Percentiles rank a stretch among this genome's conserved stretches.
Evolutionary conservation across 2,888 invertebrate species (phyloP).

Genomic region (Machimus atricapillus): DNA sequence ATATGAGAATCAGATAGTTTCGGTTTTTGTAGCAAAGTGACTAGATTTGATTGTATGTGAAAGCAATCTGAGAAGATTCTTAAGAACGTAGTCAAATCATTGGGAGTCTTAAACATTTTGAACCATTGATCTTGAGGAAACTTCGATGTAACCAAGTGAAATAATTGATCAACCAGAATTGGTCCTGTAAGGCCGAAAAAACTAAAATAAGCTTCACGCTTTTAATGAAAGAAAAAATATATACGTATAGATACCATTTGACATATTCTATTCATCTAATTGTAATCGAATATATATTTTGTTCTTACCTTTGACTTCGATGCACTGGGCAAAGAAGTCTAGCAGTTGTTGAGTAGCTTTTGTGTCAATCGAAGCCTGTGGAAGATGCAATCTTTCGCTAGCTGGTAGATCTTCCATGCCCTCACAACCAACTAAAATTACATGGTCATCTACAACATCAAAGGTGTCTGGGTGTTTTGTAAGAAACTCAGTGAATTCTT

Average conservation of each 20-base stretch:
- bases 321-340: slow-evolving; percentile 82
- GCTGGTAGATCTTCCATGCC: slow-evolving; percentile 72
- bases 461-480: slow-evolving; percentile 84
- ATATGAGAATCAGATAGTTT: slow-evolving; percentile 69
- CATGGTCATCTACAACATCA: slow-evolving; percentile 84
- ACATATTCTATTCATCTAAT: background rate
- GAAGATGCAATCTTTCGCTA: slow-evolving; percentile 71
- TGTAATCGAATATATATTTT: background rate
- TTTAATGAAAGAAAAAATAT: background rate
- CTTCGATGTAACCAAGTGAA: slow-evolving; percentile 78
- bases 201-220: background rate
- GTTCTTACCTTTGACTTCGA: slow-evolving; percentile 71
- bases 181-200: slow-evolving; percentile 64
- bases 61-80: slow-evolving; percentile 94
- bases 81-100: slow-evolving; percentile 88
- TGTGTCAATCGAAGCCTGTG: slow-evolving; percentile 81
- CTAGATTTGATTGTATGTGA: slow-evolving; percentile 91
- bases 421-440: slow-evolving; percentile 78
- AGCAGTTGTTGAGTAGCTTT: slow-evolving; percentile 82
- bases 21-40: slow-evolving; percentile 80
- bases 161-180: slow-evolving; percentile 85
- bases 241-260: background rate
- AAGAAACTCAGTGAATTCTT: slow-evolving; percentile 92
- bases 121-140: slow-evolving; percentile 82
- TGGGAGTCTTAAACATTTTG: slow-evolving; percentile 88